phyloP scores from a whole-genome alignment of 2,797 vertebrate genomes.

The Tragopan temminckii region DNA sequence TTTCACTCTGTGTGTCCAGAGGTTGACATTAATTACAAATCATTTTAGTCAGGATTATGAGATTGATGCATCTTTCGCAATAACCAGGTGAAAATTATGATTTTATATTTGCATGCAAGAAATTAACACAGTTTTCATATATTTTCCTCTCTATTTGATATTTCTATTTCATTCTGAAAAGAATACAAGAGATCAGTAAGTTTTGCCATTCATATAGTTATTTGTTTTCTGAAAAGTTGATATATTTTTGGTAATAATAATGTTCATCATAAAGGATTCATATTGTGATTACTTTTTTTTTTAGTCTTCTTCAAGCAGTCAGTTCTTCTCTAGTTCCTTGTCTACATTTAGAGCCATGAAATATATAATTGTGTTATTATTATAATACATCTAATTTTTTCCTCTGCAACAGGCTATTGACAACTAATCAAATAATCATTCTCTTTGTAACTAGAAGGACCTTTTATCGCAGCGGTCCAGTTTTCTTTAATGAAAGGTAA shows the following conservation, averaged over 20 bases:
- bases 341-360: not conserved
- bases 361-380: not conserved
- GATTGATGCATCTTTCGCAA: not conserved
- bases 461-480: not conserved
- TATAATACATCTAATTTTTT: not conserved
- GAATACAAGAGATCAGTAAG: not conserved
- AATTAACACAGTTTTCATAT: not conserved
- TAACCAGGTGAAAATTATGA: not conserved
- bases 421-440: not conserved
- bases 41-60: not conserved
- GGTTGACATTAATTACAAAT: not conserved
- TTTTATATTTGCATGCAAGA: not conserved
- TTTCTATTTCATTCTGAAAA: not conserved
- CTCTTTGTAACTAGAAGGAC: not conserved
- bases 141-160: not conserved
- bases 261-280: not conserved
- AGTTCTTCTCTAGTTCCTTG: not conserved
- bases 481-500: not conserved
- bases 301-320: not conserved
- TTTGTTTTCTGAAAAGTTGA: not conserved
- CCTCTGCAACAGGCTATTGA: not conserved
- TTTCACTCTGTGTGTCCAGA: not conserved
- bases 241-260: not conserved
- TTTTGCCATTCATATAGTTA: not conserved
- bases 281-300: not conserved